Conservation (phyloP, 2,888 invertebrate genomes). For the Calameuta idolon region DNA sequence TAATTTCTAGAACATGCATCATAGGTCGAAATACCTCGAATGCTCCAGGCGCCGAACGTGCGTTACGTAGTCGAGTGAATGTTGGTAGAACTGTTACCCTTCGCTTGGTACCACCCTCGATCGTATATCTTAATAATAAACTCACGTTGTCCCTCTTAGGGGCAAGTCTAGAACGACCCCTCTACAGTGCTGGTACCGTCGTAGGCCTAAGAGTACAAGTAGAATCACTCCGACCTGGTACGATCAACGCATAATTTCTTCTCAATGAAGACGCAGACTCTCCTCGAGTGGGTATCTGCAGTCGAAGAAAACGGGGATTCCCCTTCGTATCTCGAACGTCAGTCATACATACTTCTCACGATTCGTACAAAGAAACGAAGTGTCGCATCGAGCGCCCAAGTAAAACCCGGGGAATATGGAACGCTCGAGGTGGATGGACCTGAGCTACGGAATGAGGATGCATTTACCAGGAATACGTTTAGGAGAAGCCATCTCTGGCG, state of each 20-base stretch:
- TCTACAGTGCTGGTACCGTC: too few relatives aligned
- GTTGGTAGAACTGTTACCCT: slow-evolving; percentile 3
- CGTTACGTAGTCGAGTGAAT: slow-evolving; percentile 28
- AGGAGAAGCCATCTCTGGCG: background rate
- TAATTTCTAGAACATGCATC: slow-evolving; percentile 52
- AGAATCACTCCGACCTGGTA: too few relatives aligned
- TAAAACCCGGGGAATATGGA: too few relatives aligned
- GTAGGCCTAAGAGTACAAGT: too few relatives aligned
- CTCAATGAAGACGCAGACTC: slow-evolving; percentile 43
- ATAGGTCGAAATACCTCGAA: slow-evolving; percentile 55
- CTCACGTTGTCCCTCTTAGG: slow-evolving; percentile 43
- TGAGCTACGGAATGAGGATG: too few relatives aligned
- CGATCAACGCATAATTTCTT: slow-evolving; percentile 44
- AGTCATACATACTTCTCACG: too few relatives aligned
- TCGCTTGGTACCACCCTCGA: slow-evolving; percentile 13
- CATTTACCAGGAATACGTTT: too few relatives aligned
- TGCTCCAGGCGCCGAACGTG: slow-evolving; percentile 45
- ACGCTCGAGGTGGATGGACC: too few relatives aligned
- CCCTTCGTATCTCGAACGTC: too few relatives aligned
- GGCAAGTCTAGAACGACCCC: background rate
- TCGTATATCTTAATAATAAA: slow-evolving; percentile 58
- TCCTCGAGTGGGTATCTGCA: background rate
- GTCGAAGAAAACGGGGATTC: too few relatives aligned
- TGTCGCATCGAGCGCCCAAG: too few relatives aligned
- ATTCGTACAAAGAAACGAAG: too few relatives aligned